Conservation (phyloP, 2,113 vertebrate species). For the Leucosticte australis region DNA sequence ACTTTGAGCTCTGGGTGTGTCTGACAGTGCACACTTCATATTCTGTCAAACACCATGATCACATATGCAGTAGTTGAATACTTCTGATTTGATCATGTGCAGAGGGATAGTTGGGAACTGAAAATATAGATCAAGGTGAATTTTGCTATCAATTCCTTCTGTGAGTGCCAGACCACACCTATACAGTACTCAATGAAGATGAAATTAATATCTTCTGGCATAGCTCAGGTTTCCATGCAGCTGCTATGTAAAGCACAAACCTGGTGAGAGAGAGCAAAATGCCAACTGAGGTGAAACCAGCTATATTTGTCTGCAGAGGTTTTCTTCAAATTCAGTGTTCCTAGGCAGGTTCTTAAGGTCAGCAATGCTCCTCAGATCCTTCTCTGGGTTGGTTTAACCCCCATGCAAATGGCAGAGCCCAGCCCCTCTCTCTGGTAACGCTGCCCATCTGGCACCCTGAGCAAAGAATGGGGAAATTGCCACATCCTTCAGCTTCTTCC, state of each 20-base stretch:
- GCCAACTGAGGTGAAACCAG: background rate
- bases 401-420: accelerated
- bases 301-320: background rate
- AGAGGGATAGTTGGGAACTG: background rate
- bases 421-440: accelerated
- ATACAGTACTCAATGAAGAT: background rate
- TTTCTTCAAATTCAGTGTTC: background rate
- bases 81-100: background rate
- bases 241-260: background rate
- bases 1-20: background rate
- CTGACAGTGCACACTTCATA: background rate
- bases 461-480: background rate
- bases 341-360: background rate
- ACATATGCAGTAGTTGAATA: background rate
- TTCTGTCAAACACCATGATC: background rate
- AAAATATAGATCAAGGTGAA: background rate
- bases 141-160: background rate
- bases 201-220: background rate
- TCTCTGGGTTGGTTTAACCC: background rate
- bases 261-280: background rate
- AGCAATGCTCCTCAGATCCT: background rate
- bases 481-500: background rate
- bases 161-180: background rate
- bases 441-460: background rate
- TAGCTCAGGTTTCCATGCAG: background rate